Evolutionary conservation across 2,797 vertebrate genomes (phyloP), one percentile per base, ranked within the genome.

Genomic region (Rhinella marina): DNA sequence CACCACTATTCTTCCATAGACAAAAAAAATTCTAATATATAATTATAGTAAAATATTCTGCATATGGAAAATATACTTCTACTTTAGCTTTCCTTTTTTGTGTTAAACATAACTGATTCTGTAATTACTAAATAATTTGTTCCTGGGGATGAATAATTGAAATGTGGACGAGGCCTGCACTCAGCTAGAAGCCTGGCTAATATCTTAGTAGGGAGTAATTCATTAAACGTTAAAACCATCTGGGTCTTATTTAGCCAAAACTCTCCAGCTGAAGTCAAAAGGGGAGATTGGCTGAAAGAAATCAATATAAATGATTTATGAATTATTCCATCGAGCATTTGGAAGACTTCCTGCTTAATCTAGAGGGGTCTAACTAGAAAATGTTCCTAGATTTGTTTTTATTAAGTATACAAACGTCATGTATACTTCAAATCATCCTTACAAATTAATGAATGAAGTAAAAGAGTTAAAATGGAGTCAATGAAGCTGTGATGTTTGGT

Each of bases 171-270:
- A 82, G 59, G n/a, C 80, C 41, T 66, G 13, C 41, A 82, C 80
- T 41, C 29, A 82, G 59, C 59, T 61, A 66, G 80, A 82, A 66
- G 21, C 32, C 62, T 48, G 61, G 21, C 80, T 82, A 66, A 82
- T 57, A 80, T 80, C 78, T 80, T 80, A 32, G 78, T 57, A 80
- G 78, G 78, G 78, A 80, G 78, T 80, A 64, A 82, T 64, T 66
- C 61, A 82, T 85, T 61, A 76, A 72, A 77, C 11, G 7, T n/a
- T n/a, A 64, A 59, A 59, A 76, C 56, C 57, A 62, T 85, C 72
- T 85, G 72, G 84, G 54, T 41, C 72, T 50, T 77, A 9, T 77
- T 77, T 85, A 57, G 21, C 41, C 29, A n/a, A 85, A 85, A 52
- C 48, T 16, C 23, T 77, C 56, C 72, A 85, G 59, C 59, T 59